Evolutionary conservation across 1,140 invertebrate genomes (phyloP).

Genomic region (Ceratina calcarata): DNA sequence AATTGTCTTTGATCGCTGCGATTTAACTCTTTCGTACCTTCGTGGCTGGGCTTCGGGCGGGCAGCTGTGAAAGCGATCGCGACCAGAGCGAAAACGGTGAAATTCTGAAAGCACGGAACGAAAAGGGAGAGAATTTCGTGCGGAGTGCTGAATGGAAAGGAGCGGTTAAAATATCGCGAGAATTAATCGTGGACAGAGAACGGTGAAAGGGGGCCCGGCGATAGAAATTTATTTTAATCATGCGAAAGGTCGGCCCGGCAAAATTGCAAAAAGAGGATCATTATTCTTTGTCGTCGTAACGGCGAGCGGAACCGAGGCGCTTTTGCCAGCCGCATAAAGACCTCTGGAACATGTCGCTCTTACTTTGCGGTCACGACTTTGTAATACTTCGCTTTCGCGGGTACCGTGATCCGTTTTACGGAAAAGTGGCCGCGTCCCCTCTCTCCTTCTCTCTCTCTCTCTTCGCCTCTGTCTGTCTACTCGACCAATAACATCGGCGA

Average conservation of each 20-base stretch:
- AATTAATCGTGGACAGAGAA: conserved; percentile 25
- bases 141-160: background rate
- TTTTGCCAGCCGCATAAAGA: conserved; percentile 54
- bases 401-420: conserved; percentile 48
- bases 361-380: conserved; percentile 57
- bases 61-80: background rate
- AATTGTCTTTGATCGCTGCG: background rate
- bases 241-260: background rate
- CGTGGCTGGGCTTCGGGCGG: background rate
- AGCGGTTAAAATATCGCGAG: conserved; percentile 32
- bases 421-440: conserved; percentile 21
- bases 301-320: conserved; percentile 19
- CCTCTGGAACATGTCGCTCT: conserved; percentile 42
- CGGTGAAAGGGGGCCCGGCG: too few relatives aligned
- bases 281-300: conserved; percentile 45
- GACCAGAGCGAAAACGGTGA: conserved; percentile 31
- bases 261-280: conserved; percentile 42
- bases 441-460: too few relatives aligned
- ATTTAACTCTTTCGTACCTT: background rate
- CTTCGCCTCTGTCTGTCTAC: too few relatives aligned
- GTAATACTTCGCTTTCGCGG: conserved; percentile 52
- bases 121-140: background rate
- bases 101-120: conserved; percentile 33
- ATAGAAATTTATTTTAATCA: conserved; percentile 53
- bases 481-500: conserved; percentile 33